A percentile compares a stretch with the other conserved stretches of the same genome.
These are phyloP conservation scores for Hirtodrosophila confusa DNA, from an alignment of 2,888 invertebrate species.

Conservation along the genomic window DNA sequence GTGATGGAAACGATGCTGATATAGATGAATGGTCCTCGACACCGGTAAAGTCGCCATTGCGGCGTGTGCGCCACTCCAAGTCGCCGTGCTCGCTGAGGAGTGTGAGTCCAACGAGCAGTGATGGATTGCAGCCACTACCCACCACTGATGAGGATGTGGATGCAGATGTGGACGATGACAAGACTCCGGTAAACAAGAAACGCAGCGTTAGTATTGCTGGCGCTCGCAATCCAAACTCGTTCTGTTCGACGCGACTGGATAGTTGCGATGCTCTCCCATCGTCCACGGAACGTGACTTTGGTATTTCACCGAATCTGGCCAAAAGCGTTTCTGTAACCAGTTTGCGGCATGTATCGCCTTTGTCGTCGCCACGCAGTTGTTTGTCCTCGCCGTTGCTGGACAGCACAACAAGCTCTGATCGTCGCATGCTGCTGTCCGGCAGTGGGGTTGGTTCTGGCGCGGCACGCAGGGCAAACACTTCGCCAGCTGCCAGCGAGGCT, in stretches of 20 bases:
- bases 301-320: constrained; percentile 68
- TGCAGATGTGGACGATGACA: constrained; percentile 32
- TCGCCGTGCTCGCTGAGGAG: constrained; percentile 60
- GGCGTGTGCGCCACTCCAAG: constrained; percentile 73
- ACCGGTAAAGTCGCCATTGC: constrained; percentile 62
- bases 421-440: constrained; percentile 51
- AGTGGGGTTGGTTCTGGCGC: not conserved
- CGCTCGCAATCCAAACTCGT: constrained; percentile 52
- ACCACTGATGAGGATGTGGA: constrained; percentile 51
- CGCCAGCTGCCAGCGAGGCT: constrained; percentile 74
- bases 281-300: constrained; percentile 59
- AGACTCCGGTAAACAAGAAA: constrained; percentile 67
- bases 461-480: constrained; percentile 58
- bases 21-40: constrained; percentile 82
- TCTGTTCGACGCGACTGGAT: constrained; percentile 78
- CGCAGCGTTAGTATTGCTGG: constrained; percentile 3
- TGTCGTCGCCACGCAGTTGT: constrained; percentile 75
- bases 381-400: constrained; percentile 75
- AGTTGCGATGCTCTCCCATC: constrained; percentile 54
- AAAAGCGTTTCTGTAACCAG: constrained; percentile 34
- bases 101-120: constrained; percentile 55
- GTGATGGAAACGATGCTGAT: constrained; percentile 71
- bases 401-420: constrained; percentile 77
- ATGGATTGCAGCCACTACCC: constrained; percentile 49
- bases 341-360: constrained; percentile 57